Conservation (phyloP, 2,113 vertebrate species). For the Lampris incognitus region DNA sequence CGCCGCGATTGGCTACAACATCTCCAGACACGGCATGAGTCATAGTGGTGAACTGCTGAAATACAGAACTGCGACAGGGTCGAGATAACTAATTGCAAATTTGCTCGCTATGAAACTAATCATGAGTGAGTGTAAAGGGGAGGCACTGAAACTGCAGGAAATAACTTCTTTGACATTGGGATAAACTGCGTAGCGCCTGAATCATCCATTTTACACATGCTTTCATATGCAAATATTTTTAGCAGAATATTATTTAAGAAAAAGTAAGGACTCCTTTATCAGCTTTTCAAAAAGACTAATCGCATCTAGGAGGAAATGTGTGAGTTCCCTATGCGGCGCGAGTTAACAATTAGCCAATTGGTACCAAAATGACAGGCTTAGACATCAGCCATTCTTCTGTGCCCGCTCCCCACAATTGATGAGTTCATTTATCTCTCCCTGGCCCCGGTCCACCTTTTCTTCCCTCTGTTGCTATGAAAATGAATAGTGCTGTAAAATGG, state of each 20-base stretch:
- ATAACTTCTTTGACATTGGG: constrained; percentile 12
- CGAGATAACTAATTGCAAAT: constrained; percentile 19
- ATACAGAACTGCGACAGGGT: neutral
- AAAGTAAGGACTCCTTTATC: constrained; percentile 23
- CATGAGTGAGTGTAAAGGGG: constrained; percentile 10
- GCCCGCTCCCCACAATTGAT: constrained; percentile 78
- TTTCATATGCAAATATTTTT: constrained; percentile 55
- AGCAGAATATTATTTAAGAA: constrained; percentile 44
- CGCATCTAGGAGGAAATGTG: constrained; percentile 27
- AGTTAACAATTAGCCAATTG: constrained; percentile 67
- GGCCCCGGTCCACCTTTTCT: constrained; percentile 80
- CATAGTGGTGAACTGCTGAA: neutral
- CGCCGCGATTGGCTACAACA: constrained; percentile 1
- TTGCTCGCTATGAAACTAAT: constrained; percentile 2
- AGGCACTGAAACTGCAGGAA: neutral
- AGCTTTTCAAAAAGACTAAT: constrained; percentile 39
- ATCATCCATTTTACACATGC: constrained; percentile 31
- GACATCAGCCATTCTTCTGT: constrained; percentile 44
- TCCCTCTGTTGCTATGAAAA: constrained; percentile 82
- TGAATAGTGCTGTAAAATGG: constrained; percentile 82
- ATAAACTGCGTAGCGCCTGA: constrained; percentile 25
- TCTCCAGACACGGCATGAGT: constrained; percentile 14
- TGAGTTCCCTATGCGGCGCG: constrained; percentile 11
- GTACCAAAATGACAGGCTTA: constrained; percentile 62
- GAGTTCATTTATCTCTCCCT: constrained; percentile 85